Conservation (phyloP, 2,113 vertebrate genomes). For the Axis porcinus region DNA sequence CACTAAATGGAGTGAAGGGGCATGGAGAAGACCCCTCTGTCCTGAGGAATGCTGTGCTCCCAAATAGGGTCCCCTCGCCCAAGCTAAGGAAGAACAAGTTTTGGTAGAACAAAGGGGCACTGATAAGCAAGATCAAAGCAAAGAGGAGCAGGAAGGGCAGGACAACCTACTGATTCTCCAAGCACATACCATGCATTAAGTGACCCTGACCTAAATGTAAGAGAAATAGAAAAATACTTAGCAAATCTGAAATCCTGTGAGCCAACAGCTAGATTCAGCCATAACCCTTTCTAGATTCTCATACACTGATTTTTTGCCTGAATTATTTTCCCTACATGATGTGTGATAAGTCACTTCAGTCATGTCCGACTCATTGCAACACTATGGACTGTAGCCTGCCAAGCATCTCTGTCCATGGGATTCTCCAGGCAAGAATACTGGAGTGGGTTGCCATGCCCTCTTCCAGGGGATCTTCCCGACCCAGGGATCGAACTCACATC, state of each 20-base stretch:
- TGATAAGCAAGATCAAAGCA: not conserved
- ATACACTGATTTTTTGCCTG: not conserved
- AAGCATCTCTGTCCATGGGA: too few species aligned
- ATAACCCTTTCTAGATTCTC: not conserved
- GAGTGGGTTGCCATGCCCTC: too few species aligned
- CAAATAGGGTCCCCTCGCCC: not conserved
- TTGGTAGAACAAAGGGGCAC: not conserved
- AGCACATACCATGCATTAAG: not conserved
- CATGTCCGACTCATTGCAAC: too few species aligned
- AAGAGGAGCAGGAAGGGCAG: not conserved
- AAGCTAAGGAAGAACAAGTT: not conserved
- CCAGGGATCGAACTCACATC: too few species aligned
- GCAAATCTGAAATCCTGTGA: not conserved
- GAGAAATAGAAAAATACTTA: not conserved
- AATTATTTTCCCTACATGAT: not conserved
- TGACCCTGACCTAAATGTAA: not conserved
- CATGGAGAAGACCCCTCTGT: not conserved
- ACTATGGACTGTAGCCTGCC: too few species aligned
- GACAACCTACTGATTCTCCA: not conserved
- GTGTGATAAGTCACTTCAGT: too few species aligned
- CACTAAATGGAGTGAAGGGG: not conserved
- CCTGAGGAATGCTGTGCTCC: not conserved
- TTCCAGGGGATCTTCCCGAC: too few species aligned
- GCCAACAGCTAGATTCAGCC: not conserved
- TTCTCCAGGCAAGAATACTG: too few species aligned